Evolutionary conservation across 1,140 invertebrate species (phyloP), one percentile per base, ranked within the genome.

Genomic region (Hydropsyche tenuis): DNA sequence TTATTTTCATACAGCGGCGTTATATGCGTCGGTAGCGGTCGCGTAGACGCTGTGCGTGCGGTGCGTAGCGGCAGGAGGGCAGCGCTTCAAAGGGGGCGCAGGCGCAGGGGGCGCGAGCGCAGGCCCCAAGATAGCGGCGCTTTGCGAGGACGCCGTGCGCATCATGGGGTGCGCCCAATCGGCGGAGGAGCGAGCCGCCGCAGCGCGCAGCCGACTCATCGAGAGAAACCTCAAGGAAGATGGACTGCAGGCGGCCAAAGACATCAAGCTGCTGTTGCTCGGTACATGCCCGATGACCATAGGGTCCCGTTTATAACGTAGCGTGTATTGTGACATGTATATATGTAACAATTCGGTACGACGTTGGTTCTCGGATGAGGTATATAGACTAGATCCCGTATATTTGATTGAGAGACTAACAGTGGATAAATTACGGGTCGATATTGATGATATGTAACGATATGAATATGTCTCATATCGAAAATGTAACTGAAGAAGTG

Each of bases 171-270:
- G 96, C 90, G 96, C 96, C 83, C 95, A 98, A 91, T 98, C 95
- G 85, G 95, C 96, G 79, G 97, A 99, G 86, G 97, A 99, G 87
- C 89, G 96, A 86, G 95, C 94, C 81, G 97, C 97, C 81, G 89
- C 95, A 86, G 97, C 96, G 85, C 89, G 96, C 82, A 97, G 94
- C 87, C 96, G 96, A 87, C 91, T 94, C 84, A 99, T 99, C 81
- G 97, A 99, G 87, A 96, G 95, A 85, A 96, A 96, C 86, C 88
- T 99, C 78, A 99, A 99, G 87, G 97, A 99, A 86, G 98, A 99
- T 88, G 96, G 96, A 71, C 92, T 98, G 78, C 96, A 97, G 84
- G 96, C 97, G 66, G 96, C 97, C 79, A 99, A 98, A 88, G 98
- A 99, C 88, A 98, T 99, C 80, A 99, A 99, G 87, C 88, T 99